A percentile compares a stretch with the other conserved stretches of the same genome.
Evolutionary conservation across 1,140 invertebrate species (phyloP).

Genomic region (Oedothorax gibbosus): DNA sequence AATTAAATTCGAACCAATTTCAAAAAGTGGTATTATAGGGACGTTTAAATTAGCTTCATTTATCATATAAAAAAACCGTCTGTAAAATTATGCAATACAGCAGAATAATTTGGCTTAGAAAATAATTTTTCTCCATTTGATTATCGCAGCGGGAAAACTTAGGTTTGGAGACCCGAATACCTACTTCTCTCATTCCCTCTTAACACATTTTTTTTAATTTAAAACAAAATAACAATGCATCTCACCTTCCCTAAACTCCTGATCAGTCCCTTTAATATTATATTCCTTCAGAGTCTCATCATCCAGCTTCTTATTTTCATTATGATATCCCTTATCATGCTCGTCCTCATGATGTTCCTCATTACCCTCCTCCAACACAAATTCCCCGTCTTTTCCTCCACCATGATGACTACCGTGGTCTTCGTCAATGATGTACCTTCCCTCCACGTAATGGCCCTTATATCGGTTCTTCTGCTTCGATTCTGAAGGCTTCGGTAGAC

Average conservation of each 20-base stretch:
- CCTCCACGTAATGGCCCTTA: background rate
- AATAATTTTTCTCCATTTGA: background rate
- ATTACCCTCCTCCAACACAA: background rate
- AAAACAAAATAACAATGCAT: background rate
- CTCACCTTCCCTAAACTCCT: slow-evolving; percentile 36
- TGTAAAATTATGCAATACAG: background rate
- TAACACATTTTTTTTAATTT: background rate
- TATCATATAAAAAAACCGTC: too few relatives aligned
- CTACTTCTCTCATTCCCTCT: background rate
- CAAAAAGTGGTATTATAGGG: too few relatives aligned
- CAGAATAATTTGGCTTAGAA: background rate
- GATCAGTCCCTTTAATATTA: background rate
- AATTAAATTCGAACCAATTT: too few relatives aligned
- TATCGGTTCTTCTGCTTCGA: slow-evolving; percentile 7
- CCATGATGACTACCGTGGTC: background rate
- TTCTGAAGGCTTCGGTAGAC: background rate
- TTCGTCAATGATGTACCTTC: background rate
- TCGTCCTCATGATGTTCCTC: background rate
- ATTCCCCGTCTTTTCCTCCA: background rate
- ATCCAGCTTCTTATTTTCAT: slow-evolving; percentile 8
- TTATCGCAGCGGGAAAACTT: too few relatives aligned
- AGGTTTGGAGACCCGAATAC: too few relatives aligned
- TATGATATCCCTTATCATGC: slow-evolving; percentile 19
- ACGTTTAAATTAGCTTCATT: too few relatives aligned
- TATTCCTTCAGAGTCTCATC: slow-evolving; percentile 16